Base-by-base conservation (phyloP, 1,140 invertebrate species). In the Pararge aegeria region DNA sequence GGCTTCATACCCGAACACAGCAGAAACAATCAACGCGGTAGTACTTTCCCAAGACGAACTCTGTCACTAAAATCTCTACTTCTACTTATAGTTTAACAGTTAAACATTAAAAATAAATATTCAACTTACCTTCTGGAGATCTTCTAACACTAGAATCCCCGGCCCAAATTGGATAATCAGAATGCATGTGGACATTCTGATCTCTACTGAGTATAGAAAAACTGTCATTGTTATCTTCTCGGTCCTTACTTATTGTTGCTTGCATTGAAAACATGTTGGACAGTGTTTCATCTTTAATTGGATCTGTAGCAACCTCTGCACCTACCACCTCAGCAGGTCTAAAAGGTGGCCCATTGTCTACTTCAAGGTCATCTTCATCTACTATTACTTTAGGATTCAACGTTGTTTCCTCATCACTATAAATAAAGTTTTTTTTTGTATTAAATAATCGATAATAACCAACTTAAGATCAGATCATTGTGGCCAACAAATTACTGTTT, bases 351-450 rank as follows among this genome's bases (percentile, higher is more conserved):
- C 44, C 68, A 34, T 64, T 57, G n/a, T 94, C 93, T 1, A 94
- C 93, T 55, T 96, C 95, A 38, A 96, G 90, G 82, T 98, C 97
- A 82, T 97, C 97, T 84, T 97, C 95, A 64, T 96, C 95, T 61
- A 94, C 94, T 16, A 95, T 94, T 0, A 98, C 97, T 77, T 97
- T 91, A 20, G 97, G 97, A 92, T 98, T 98, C 6, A 90, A 93
- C 20, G 86, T 89, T 67, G 90, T 92, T 59, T 96, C 95, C 10
- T 94, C 94, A 64, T 96, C 96, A 80, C 95, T 96, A 61, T 66
- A 90, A 46, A 20, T 10, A n/a, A 42, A 19, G 7, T 2, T 18
- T 42, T 12, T 42, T 1, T n/a, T n/a, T n/a, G n/a, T n/a, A n/a
- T n/a, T n/a, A n/a, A n/a, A n/a, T n/a, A n/a, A n/a, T n/a, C n/a